Conservation (phyloP, 2,113 vertebrate species). For the Holacanthus passer region DNA sequence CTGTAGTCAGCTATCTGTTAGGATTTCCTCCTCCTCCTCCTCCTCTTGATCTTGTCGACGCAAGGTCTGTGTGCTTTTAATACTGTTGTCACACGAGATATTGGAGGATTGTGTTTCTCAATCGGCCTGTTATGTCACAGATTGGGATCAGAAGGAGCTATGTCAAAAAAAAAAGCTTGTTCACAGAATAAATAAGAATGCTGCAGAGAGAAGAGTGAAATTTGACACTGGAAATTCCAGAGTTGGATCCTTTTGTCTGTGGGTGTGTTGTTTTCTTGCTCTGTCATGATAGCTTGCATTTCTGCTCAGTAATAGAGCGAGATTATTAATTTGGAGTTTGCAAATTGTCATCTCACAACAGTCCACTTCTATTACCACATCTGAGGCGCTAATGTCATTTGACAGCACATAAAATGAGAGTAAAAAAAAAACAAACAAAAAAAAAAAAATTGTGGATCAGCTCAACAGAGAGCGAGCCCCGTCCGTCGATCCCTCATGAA, state of each 20-base stretch:
- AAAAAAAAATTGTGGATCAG: conserved; percentile 14
- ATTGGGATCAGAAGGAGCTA: background rate
- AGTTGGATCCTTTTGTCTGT: conserved; percentile 17
- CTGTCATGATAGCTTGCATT: conserved; percentile 16
- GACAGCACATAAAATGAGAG: conserved; percentile 66
- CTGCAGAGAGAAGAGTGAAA: conserved; percentile 39
- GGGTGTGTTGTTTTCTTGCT: conserved; percentile 13
- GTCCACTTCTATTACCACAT: conserved; percentile 54
- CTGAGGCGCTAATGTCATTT: conserved; percentile 47
- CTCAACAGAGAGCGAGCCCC: background rate
- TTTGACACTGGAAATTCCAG: conserved; percentile 27
- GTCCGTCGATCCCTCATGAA: conserved; percentile 41
- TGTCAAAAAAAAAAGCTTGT: background rate
- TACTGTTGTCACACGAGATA: conserved; percentile 51
- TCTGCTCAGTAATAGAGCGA: conserved; percentile 37
- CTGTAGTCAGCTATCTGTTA: conserved; percentile 85
- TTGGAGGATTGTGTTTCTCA: conserved; percentile 53
- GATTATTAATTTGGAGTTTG: conserved; percentile 59
- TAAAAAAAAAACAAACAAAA: conserved; percentile 16
- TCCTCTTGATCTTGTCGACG: conserved; percentile 74
- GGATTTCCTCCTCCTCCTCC: conserved; percentile 68
- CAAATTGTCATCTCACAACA: conserved; percentile 61
- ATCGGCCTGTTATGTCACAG: conserved; percentile 32
- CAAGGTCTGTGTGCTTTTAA: conserved; percentile 60
- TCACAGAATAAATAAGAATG: background rate